Base-by-base conservation (phyloP, 2,113 vertebrate species). In the Scophthalmus maximus region DNA sequence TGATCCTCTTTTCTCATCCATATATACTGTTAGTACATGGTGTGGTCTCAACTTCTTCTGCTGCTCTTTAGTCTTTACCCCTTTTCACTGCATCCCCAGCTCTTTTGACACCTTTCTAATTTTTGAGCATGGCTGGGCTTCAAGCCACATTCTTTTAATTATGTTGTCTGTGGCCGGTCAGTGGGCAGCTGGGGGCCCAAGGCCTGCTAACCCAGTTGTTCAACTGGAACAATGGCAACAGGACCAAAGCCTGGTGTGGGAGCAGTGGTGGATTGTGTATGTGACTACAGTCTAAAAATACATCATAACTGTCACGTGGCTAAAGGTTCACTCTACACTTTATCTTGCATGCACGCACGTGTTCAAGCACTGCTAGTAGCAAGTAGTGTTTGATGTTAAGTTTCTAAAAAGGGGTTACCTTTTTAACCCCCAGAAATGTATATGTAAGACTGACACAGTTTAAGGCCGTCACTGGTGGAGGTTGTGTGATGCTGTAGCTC, bases 161-260 rank as follows among this genome's bases (percentile, higher is more conserved):
- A 68, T 72, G 74, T 46, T 65, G 73, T 84, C 66, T 84, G 63
- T 56, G 66, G 23, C 17, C 6, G 15, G 51, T 34, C 58, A 68
- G 72, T 44, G 38, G 56, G 15, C 55, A 46, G 44, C n/a, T 49
- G 59, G 61, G 68, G 76, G 74, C 46, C 63, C 44, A 9, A 52
- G 23, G 52, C n/a, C 76, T 1, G 15, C 66, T 73, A 64, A 70
- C 77, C 70, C 60, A 73, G 36, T 77, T 75, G 72, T 52, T 75
- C 62, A 78, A 55, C 72, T 61, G 73, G 81, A 85, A 83, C 60
- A 83, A 85, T 82, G 8, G 51, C 52, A 53, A 65, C 55, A 56
- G 59, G 73, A 71, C 52, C 12, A 55, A 68, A 72, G 60, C 73
- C 71, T 67, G 68, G 26, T 73, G 23, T 64, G 73, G 38, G 59